Evolutionary conservation across 2,797 vertebrate genomes (phyloP).

Genomic region (Pempheris klunzingeri): DNA sequence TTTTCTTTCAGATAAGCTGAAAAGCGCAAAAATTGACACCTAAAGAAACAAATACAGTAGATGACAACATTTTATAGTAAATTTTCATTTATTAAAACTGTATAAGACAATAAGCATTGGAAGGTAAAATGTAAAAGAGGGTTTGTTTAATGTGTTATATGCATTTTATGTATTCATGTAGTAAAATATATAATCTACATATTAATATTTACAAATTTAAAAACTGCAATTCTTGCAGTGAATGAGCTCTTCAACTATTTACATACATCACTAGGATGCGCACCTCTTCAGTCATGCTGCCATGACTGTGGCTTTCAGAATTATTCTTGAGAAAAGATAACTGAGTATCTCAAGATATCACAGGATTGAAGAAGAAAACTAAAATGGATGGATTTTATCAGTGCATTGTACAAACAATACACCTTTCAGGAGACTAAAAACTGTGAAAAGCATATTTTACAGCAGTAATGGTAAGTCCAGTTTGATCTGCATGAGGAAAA

Average conservation of each 20-base stretch:
- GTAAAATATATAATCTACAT: neutral
- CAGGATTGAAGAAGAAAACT: constrained; percentile 9
- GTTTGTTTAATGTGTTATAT: neutral
- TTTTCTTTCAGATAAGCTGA: constrained; percentile 20
- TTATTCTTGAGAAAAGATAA: neutral
- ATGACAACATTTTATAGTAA: neutral
- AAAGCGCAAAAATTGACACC: constrained; percentile 13
- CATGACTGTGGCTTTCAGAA: no score
- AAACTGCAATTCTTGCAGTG: neutral
- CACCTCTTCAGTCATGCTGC: no score
- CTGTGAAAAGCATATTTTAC: constrained; percentile 9
- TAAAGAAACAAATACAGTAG: neutral
- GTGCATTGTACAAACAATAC: constrained; percentile 18
- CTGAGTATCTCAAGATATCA: constrained; percentile 13
- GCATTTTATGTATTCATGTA: neutral
- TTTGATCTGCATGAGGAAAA: constrained; percentile 34
- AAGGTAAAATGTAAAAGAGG: constrained; percentile 8
- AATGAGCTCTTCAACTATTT: neutral
- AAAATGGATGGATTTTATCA: constrained; percentile 19
- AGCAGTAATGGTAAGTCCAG: constrained; percentile 3
- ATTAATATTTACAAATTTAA: neutral
- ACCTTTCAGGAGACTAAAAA: constrained; percentile 6
- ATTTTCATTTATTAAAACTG: constrained; percentile 24
- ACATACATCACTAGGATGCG: no score
- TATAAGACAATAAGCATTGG: neutral